Evolutionary conservation across 1,140 invertebrate species (phyloP), one percentile per base, ranked within the genome.

Genomic region (Drosophila lowei): DNA sequence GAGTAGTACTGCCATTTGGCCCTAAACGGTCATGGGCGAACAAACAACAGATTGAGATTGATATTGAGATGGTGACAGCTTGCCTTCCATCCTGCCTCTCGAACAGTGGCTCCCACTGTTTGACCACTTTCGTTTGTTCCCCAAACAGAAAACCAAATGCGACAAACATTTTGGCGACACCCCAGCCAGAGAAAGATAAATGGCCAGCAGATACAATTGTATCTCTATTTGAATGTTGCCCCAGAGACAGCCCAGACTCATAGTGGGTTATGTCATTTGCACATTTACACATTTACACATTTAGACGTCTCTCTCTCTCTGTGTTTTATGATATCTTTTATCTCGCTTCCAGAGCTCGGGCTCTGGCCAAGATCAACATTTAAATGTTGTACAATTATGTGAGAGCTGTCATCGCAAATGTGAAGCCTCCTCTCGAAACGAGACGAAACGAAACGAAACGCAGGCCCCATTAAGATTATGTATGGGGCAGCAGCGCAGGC

Each of bases 241-340:
- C 23, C 23, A 25, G 23, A 25, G 23, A 25, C 23, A 25, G 49
- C 65, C 49, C 23, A 25, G 49, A 67, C 49, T 62, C 70, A 70
- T 61, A 81, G 73, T 75, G 68, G 81, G 68, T 86, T 86, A 86
- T 77, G 62, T 85, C 76, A 86, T 77, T 74, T 61, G 77, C 70
- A 65, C 74, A 81, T 86, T 86, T 77, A 67, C 83, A 86, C 81
- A 70, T 85, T 72, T 18, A 18, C 53, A 57, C 16, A 46, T 6
- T 23, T n/a, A 4, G 8, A 6, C 11, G 28, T 11, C 43, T 18
- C 13, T 9, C 8, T 54, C 67, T 60, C 30, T 42, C 46, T 49
- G 15, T 53, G 38, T 48, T 49, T 61, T 50, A 50, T 56, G 48
- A 65, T 65, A 47, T 48, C 43, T 62, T 63, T 77, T 42, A 63